phyloP scores from a whole-genome alignment of 2,797 vertebrate species.

The Spinus pinus region DNA sequence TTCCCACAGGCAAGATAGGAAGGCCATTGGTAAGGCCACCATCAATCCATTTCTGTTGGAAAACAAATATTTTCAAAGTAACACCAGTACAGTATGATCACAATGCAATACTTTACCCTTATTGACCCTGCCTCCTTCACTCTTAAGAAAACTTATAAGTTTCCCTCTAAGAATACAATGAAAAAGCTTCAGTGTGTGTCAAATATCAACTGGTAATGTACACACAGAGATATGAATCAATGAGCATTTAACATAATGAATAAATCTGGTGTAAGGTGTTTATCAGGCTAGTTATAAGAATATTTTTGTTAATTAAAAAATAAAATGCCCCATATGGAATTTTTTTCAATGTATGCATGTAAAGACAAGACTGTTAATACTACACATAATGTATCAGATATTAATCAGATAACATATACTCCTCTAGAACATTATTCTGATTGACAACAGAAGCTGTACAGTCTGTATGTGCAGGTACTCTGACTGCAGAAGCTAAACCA shows the following conservation, averaged over 20 bases:
- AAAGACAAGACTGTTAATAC: not conserved
- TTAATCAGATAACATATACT: not conserved
- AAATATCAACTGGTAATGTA: not conserved
- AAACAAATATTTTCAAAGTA: not conserved
- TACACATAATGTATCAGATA: not conserved
- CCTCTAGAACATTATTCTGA: not conserved
- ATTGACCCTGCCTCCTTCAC: not conserved
- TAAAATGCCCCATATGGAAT: not conserved
- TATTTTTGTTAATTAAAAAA: not conserved
- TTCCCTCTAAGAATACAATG: not conserved
- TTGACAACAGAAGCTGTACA: not conserved
- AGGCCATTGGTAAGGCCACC: conserved; percentile 88
- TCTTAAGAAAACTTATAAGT: not conserved
- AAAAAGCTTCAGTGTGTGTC: not conserved
- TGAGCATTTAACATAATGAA: not conserved
- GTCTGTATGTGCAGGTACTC: not conserved
- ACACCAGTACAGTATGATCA: not conserved
- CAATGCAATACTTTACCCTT: not conserved
- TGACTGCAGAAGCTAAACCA: not conserved
- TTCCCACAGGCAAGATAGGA: conserved; percentile 82
- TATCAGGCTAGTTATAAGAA: not conserved
- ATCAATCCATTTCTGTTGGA: conserved; percentile 86
- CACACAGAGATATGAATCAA: not conserved
- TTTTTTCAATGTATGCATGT: not conserved
- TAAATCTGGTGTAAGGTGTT: not conserved